phyloP scores from a whole-genome alignment of 2,797 vertebrate species.

The Danionella dracula region DNA sequence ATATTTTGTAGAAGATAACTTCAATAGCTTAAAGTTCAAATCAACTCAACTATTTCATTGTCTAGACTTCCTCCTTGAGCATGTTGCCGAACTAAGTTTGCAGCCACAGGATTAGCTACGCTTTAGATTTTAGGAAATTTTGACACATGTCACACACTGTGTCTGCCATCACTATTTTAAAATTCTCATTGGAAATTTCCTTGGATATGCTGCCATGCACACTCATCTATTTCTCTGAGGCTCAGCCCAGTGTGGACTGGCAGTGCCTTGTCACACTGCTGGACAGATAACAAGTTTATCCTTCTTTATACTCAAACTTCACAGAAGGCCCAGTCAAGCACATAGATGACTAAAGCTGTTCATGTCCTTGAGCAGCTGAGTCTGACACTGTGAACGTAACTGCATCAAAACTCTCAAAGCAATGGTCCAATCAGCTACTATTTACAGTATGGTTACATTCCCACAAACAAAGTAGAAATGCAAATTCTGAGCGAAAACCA shows the following conservation, averaged over 20 bases:
- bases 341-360: slow-evolving; percentile 37
- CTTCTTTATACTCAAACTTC: slow-evolving; percentile 28
- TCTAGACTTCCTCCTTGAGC: background rate
- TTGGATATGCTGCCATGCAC: background rate
- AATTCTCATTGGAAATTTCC: background rate
- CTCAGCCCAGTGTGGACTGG: no score
- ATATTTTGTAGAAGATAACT: no score
- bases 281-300: slow-evolving; percentile 38
- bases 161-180: background rate
- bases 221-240: slow-evolving; percentile 1
- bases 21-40: no score
- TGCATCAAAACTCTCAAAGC: slow-evolving; percentile 20
- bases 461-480: no score
- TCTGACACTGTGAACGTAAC: slow-evolving; percentile 6
- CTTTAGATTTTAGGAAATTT: background rate
- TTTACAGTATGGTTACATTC: no score
- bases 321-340: slow-evolving; percentile 27
- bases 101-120: background rate
- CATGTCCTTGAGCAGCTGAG: slow-evolving; percentile 7
- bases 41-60: no score
- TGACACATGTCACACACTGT: background rate
- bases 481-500: no score
- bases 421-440: slow-evolving; percentile 24
- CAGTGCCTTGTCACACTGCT: slow-evolving; percentile 13
- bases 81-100: background rate